Conservation (phyloP, 2,888 invertebrate species). For the Cylindroiulus punctatus region DNA sequence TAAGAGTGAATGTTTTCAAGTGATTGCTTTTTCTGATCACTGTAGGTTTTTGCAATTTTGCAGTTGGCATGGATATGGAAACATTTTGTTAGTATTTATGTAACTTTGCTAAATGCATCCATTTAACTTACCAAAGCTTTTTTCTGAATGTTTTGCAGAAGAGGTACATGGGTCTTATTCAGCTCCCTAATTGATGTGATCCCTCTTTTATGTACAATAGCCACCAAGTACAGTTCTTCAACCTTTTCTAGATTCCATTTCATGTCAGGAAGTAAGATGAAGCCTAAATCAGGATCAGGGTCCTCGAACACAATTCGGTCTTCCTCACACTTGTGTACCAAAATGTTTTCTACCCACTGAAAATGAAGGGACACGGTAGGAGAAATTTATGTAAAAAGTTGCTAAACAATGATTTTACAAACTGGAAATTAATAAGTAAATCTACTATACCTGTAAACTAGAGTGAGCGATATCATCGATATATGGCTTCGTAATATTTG, state of each 20-base stretch:
- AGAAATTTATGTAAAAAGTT: not conserved
- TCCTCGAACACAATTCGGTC: constrained; percentile 89
- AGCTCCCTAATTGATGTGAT: constrained; percentile 89
- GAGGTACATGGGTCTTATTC: constrained; percentile 77
- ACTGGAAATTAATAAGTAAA: not conserved
- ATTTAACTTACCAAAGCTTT: constrained; percentile 74
- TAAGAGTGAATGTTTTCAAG: no score
- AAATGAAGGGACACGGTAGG: not conserved
- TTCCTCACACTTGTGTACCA: constrained; percentile 88
- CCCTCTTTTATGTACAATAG: constrained; percentile 77
- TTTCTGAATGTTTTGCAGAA: constrained; percentile 82
- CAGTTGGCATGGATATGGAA: no score
- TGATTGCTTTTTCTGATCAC: no score
- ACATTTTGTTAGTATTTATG: no score
- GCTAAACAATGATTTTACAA: not conserved
- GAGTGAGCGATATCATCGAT: constrained; percentile 76
- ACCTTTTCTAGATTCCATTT: constrained; percentile 90
- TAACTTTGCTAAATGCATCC: not conserved
- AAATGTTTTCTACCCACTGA: constrained; percentile 96
- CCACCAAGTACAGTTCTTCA: constrained; percentile 85
- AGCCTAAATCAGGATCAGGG: constrained; percentile 80
- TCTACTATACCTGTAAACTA: constrained; percentile 78
- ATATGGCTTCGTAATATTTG: constrained; percentile 80
- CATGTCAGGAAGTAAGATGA: constrained; percentile 89
- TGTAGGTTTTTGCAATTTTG: no score